These are phyloP conservation scores for Lysandra bellargus DNA, from an alignment of 2,888 invertebrate species.

Conservation along the genomic window DNA sequence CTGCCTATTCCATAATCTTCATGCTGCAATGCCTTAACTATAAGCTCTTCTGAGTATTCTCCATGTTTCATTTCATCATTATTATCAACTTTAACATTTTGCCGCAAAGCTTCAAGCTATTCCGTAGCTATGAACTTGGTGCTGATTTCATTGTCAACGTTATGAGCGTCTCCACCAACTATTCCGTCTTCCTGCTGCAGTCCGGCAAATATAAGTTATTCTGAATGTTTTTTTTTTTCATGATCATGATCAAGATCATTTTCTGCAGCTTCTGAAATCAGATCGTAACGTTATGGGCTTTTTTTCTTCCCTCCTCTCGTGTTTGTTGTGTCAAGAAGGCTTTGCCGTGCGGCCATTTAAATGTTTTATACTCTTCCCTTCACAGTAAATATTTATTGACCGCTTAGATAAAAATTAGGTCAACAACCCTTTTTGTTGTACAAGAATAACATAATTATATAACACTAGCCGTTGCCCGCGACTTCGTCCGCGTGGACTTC, in stretches of 20 bases:
- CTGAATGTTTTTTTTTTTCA: neutral
- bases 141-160: neutral
- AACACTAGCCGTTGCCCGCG: too few relatives aligned
- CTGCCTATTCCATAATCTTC: neutral
- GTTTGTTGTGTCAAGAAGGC: too few relatives aligned
- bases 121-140: neutral
- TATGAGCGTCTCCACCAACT: neutral
- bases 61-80: neutral
- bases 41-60: conserved; percentile 10
- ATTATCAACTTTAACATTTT: neutral
- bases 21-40: conserved; percentile 5
- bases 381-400: too few relatives aligned
- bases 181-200: neutral
- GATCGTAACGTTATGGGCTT: too few relatives aligned
- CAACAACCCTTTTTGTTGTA: too few relatives aligned
- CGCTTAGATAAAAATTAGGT: too few relatives aligned
- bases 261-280: too few relatives aligned
- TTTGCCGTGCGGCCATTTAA: too few relatives aligned
- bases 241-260: neutral
- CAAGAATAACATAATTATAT: too few relatives aligned
- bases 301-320: too few relatives aligned
- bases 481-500: too few relatives aligned
- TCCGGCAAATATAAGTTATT: neutral
- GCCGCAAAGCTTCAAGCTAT: neutral
- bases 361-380: too few relatives aligned